A percentile compares a stretch with the other conserved stretches of the same genome.
phyloP scores from a whole-genome alignment of 1,140 invertebrate species.

The Paraescarpia echinospica region DNA sequence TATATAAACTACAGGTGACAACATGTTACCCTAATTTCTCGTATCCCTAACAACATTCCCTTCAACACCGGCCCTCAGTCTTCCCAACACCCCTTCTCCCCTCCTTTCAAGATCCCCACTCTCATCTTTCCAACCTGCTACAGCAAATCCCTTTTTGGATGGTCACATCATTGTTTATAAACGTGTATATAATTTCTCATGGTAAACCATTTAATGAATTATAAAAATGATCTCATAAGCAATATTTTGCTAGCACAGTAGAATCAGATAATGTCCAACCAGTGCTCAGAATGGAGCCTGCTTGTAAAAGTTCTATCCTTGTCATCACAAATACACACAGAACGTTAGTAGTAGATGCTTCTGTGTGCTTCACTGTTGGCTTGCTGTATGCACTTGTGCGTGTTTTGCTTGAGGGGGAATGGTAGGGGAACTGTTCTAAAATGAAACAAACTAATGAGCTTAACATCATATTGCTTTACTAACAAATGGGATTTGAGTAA shows the following conservation, averaged over 20 bases:
- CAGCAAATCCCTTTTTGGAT: background rate
- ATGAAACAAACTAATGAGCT: background rate
- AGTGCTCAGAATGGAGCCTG: background rate
- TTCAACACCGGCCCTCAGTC: background rate
- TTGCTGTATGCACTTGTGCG: background rate
- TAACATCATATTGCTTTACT: background rate
- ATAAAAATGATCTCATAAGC: too few species aligned
- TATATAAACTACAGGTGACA: too few species aligned
- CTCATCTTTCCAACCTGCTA: background rate
- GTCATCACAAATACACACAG: background rate
- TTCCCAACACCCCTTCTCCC: background rate
- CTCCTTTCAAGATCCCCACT: background rate
- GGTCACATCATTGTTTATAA: background rate
- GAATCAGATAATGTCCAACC: background rate
- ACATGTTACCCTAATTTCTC: background rate
- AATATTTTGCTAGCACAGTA: background rate
- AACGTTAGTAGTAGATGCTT: background rate
- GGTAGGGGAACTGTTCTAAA: background rate
- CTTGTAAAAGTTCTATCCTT: background rate
- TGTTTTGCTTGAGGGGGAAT: background rate
- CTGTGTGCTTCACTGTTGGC: background rate
- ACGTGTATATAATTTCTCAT: background rate
- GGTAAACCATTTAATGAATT: background rate
- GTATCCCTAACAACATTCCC: background rate
- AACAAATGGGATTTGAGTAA: background rate